Evolutionary conservation across 2,113 vertebrate species (phyloP), one percentile per base, ranked within the genome.

Genomic region (Casuarius casuarius): DNA sequence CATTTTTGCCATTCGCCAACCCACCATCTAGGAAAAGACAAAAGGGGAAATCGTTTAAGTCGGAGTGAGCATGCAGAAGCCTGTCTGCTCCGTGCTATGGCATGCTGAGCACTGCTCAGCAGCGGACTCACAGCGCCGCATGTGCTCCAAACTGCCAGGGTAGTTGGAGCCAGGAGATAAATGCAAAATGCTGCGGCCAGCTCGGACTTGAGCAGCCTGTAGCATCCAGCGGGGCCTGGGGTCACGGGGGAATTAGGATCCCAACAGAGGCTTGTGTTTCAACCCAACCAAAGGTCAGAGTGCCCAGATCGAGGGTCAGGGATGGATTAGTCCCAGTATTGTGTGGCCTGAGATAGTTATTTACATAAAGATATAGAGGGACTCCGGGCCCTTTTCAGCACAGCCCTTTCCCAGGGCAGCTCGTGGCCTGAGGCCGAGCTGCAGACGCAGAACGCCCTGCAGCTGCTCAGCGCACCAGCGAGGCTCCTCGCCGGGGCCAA

Each of bases 1-100:
- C 99, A 99, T 7, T 65, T 96, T 95, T 99, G 98, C 99, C 99
- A 99, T 72, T 99, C 99, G 0, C 98, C 99, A 1, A 96, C 97
- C 99, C 99, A 99, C 99, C 99, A 99, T 92, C 99, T 99, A 97
- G 3, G 5, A 22, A n/a, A 31, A 76, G 1, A 29, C 0, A 44
- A 63, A 5, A 25, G 18, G 7, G 12, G 58, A 23, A 42, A 16
- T 38, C 0, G 8, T 2, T 31, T 42, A 61, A 49, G 80, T 31
- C 1, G 9, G 58, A 12, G 58, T 7, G 1, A 12, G 54, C 2
- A 2, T 25, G 28, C 8, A 2, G 2, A 1, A 16, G 40, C 28
- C 3, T 1, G 28, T 25, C 67, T 7, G 19, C 3, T 44, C 58
- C 0, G 0, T 15, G 61, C 19, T 29, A 35, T 33, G 2, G 13